Evolutionary conservation across 2,113 vertebrate genomes (phyloP).

Genomic region (Siniperca chuatsi): DNA sequence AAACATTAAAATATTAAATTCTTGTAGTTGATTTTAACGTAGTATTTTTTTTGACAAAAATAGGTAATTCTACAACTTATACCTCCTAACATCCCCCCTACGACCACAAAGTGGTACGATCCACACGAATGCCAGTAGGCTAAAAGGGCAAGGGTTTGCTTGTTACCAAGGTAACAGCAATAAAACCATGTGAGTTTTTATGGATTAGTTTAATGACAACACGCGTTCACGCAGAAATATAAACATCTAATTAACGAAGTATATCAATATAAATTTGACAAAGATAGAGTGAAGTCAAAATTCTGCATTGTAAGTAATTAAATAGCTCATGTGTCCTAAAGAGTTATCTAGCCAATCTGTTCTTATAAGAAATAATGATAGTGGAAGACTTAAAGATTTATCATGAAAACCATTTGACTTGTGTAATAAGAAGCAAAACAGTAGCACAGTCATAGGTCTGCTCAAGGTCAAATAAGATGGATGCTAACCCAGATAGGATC

Average conservation of each 20-base stretch:
- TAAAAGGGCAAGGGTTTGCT: slow-evolving; percentile 84
- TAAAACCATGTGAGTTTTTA: slow-evolving; percentile 71
- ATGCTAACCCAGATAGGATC: slow-evolving; percentile 49
- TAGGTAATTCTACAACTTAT: background rate
- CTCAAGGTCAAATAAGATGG: slow-evolving; percentile 69
- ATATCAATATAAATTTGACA: background rate
- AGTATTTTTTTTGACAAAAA: background rate
- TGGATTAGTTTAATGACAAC: slow-evolving; percentile 44
- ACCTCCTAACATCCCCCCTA: slow-evolving; percentile 6
- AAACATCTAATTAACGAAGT: background rate
- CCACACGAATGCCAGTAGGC: slow-evolving; percentile 81
- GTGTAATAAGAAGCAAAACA: background rate
- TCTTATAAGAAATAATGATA: background rate
- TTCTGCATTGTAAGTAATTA: background rate
- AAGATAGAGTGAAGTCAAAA: background rate
- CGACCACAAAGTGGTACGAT: slow-evolving; percentile 68
- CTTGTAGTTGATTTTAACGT: background rate
- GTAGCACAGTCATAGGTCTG: slow-evolving; percentile 26
- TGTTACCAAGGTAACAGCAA: slow-evolving; percentile 85
- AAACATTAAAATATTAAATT: accelerated
- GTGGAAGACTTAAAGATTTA: background rate
- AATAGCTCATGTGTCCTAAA: background rate
- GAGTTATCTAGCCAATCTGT: background rate
- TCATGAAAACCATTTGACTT: background rate
- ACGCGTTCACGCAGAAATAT: slow-evolving; percentile 21